Conservation (phyloP, 2,797 vertebrate genomes). For the Pelobates cultripes region DNA sequence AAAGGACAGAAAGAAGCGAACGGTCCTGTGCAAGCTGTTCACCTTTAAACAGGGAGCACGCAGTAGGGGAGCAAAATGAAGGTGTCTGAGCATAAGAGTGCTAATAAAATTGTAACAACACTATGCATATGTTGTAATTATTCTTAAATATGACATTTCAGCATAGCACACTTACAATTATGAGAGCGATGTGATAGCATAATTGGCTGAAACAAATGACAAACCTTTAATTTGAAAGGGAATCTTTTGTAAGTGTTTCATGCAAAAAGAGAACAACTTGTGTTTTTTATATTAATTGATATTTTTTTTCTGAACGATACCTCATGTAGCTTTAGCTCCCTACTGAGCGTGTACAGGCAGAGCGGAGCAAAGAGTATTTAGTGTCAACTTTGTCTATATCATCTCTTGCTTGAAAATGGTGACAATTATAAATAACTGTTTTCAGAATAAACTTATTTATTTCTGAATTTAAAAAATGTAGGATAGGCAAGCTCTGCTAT, state of each 20-base stretch:
- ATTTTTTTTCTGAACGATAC: conserved; percentile 26
- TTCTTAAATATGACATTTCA: conserved; percentile 48
- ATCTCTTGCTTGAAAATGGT: too few species aligned
- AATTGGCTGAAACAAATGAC: conserved; percentile 48
- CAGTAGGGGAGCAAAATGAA: not conserved
- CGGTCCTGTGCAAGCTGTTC: not conserved
- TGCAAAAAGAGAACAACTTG: conserved; percentile 22
- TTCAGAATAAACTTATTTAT: too few species aligned
- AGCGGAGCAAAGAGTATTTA: not conserved
- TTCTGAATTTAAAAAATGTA: too few species aligned
- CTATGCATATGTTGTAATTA: conserved; percentile 37
- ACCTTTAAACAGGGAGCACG: not conserved
- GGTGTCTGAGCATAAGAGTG: conserved; percentile 5
- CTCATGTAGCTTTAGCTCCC: conserved; percentile 17
- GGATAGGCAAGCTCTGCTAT: too few species aligned
- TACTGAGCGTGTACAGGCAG: not conserved
- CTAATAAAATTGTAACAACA: conserved; percentile 30
- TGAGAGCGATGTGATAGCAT: conserved; percentile 36
- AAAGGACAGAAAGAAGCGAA: too few species aligned
- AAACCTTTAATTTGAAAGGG: conserved; percentile 48
- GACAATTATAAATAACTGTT: too few species aligned
- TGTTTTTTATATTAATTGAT: conserved; percentile 46
- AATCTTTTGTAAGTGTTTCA: conserved; percentile 14
- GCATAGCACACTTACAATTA: conserved; percentile 46
- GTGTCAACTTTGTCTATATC: conserved; percentile 14